Base-by-base conservation (phyloP, 2,888 invertebrate genomes). In the Ophion obscuratus region DNA sequence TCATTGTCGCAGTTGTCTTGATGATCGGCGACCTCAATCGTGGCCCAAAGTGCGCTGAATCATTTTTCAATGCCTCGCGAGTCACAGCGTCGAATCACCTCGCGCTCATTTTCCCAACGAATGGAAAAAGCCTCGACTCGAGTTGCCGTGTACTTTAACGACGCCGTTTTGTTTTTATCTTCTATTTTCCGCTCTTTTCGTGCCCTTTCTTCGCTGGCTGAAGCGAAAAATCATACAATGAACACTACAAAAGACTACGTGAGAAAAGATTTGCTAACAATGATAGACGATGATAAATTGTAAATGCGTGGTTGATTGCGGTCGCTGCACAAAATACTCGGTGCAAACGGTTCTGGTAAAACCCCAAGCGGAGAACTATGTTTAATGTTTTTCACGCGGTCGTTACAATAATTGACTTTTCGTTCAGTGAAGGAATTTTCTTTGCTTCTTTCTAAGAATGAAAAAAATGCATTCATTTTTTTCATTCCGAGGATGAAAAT, bases 41-140 rank as follows among this genome's bases (percentile, higher is more conserved):
- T 64, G 64, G 64, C 44, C 74, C 74, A 24, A 74, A 40, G 44
- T 7, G 47, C 3, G 47, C 47, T 20, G 17, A n/a, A 64, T 64
- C 75, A 47, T 75, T 64, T 31, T 24, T 75, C 75, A 64, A 64
- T 40, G 64, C 64, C 75, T 64, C 75, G n/a, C 36, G 20, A 17
- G 53, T 71, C n/a, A 20, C 57, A 20, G 47, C 47, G 47, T 47
- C 47, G 47, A 47, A 11, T 47, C 47, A 4, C 47, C 47, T 47
- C 47, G 47, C 47, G 47, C 47, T 47, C 47, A 47, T 47, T 47
- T 14, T 47, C 14, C 47, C 3, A 0, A 14, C 14, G 47, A 47
- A 47, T 47, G 11, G 47, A 47, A 47, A 17, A 14, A 47, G 14
- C 47, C 47, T 47, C 47, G 47, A 11, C 14, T 47, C 47, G 47